Conservation (phyloP, 1,140 invertebrate species). For the Chironomus striatipennis region DNA sequence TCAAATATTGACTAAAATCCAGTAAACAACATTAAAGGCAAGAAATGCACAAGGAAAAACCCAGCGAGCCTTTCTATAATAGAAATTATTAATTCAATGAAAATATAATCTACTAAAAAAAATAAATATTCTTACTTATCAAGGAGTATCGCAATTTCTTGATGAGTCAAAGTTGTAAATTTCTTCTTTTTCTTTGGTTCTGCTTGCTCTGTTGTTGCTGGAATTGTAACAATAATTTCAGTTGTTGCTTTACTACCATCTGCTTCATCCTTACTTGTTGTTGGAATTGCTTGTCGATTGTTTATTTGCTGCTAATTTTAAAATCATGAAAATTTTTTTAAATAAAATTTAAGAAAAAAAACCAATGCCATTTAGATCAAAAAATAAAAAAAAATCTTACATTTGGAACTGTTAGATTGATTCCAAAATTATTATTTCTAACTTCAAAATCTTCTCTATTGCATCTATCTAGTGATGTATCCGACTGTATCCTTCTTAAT, state of each 20-base stretch:
- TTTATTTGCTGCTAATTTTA: no score
- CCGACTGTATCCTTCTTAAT: conserved; percentile 61
- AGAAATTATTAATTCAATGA: not conserved
- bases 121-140: no score
- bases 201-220: no score
- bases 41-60: conserved; percentile 70
- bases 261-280: conserved; percentile 52
- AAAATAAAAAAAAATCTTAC: no score
- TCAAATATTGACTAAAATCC: conserved; percentile 63
- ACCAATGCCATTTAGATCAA: no score
- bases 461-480: conserved; percentile 52
- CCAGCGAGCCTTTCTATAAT: conserved; percentile 51
- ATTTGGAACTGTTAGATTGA: conserved; percentile 30
- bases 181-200: no score
- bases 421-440: not conserved
- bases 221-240: no score
- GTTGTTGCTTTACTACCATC: conserved; percentile 50
- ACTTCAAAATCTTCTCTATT: conserved; percentile 55
- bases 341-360: no score
- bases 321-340: no score
- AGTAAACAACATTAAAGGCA: conserved; percentile 76
- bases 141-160: no score
- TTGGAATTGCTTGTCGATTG: conserved; percentile 40
- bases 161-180: conserved; percentile 37
- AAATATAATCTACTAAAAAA: no score